phyloP scores from a whole-genome alignment of 2,888 invertebrate species.

The Lingula anatina region DNA sequence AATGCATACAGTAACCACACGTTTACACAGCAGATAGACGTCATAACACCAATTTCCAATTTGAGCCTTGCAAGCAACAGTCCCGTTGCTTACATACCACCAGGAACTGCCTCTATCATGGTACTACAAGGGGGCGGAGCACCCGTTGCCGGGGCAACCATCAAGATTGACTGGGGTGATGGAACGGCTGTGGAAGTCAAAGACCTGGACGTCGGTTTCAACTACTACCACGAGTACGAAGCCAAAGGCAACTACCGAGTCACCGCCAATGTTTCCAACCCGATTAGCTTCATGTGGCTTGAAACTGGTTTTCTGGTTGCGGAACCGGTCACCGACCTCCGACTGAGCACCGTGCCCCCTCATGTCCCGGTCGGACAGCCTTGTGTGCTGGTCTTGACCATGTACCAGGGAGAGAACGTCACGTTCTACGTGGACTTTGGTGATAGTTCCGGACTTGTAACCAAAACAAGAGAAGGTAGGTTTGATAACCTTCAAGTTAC shows the following conservation, averaged over 20 bases:
- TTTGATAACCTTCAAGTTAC: too few species aligned
- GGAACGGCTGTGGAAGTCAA: neutral
- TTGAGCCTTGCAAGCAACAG: too few species aligned
- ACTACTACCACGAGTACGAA: slow-evolving; percentile 8
- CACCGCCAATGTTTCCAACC: slow-evolving; percentile 17
- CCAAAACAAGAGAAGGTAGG: too few species aligned
- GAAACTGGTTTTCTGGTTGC: too few species aligned
- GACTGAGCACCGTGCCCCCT: too few species aligned
- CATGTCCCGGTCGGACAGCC: too few species aligned
- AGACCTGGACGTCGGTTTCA: neutral
- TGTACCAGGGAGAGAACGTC: too few species aligned
- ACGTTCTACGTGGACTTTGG: too few species aligned
- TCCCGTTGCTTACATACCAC: too few species aligned
- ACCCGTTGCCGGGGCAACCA: slow-evolving; percentile 20
- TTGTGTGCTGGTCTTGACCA: too few species aligned
- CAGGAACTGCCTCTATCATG: slow-evolving; percentile 1
- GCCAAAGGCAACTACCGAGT: slow-evolving; percentile 14
- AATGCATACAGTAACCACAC: slow-evolving; percentile 16
- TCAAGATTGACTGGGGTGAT: slow-evolving; percentile 25
- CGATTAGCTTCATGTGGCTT: slow-evolving; percentile 13
- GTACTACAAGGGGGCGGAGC: slow-evolving; percentile 3
- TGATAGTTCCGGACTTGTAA: too few species aligned
- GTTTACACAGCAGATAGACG: slow-evolving; percentile 18
- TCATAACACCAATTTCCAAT: slow-evolving; percentile 10
- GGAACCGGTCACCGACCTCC: too few species aligned